These are phyloP conservation scores for Vombatus ursinus DNA, from an alignment of 2,113 vertebrate species.

Conservation along the genomic window DNA sequence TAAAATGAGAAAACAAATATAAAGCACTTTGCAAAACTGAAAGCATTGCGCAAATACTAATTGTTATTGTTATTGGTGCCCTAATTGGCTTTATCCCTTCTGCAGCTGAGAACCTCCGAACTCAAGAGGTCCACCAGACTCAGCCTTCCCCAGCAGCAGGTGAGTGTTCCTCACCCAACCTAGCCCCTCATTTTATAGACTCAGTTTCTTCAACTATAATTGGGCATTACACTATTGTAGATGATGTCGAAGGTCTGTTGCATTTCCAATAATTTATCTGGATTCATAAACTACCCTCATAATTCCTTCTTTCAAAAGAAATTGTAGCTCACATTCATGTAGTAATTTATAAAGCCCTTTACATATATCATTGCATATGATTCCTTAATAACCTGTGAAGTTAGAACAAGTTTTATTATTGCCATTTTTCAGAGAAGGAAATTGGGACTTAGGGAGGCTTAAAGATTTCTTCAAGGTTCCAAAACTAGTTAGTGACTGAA, in stretches of 20 bases:
- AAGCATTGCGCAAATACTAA: background rate
- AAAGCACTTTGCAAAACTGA: background rate
- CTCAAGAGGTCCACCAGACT: background rate
- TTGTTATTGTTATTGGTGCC: background rate
- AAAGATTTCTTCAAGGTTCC: background rate
- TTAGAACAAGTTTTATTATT: background rate
- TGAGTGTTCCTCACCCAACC: background rate
- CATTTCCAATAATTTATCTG: background rate
- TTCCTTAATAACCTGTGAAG: background rate
- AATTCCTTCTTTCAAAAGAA: background rate
- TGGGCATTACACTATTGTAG: background rate
- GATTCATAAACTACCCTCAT: background rate
- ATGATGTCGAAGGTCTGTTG: background rate
- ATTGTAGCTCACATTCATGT: background rate
- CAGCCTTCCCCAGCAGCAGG: background rate
- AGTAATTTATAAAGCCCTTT: background rate
- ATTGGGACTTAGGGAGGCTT: background rate
- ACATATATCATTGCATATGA: background rate
- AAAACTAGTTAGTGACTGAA: background rate
- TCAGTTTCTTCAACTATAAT: background rate
- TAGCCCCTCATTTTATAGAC: background rate
- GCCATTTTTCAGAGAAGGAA: background rate
- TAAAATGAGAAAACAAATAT: background rate
- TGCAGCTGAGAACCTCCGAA: background rate
- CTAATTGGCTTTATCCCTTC: background rate